Evolutionary conservation across 2,888 invertebrate genomes (phyloP).

Genomic region (Hirtodrosophila histrioides): DNA sequence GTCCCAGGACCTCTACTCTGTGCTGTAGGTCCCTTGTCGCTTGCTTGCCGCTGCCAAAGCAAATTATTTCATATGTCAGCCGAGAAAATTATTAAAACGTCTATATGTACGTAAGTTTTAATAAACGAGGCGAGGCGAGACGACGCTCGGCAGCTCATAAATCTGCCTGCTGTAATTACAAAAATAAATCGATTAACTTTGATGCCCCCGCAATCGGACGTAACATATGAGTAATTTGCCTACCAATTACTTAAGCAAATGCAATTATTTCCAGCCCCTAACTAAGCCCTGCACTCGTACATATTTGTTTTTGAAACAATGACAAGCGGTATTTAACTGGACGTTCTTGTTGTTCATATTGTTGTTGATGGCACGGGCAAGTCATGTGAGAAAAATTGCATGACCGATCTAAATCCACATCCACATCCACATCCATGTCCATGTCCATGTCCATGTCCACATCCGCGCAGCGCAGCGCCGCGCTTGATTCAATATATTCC

Average conservation of each 20-base stretch:
- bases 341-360: background rate
- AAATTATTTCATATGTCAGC: conserved; percentile 75
- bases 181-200: conserved; percentile 71
- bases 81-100: conserved; percentile 67
- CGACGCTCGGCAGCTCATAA: conserved; percentile 36
- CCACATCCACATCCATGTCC: conserved; percentile 11
- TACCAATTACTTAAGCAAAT: conserved; percentile 62
- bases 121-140: conserved; percentile 36
- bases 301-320: conserved; percentile 4
- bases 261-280: conserved; percentile 48
- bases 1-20: conserved; percentile 17
- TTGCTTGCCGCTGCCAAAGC: conserved; percentile 48
- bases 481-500: conserved; percentile 37
- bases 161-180: conserved; percentile 59
- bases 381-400: conserved; percentile 46
- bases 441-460: too few species aligned
- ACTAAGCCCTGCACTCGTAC: conserved; percentile 2
- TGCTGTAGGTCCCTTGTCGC: conserved; percentile 2
- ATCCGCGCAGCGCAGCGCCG: background rate
- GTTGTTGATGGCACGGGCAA: conserved; percentile 4
- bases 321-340: background rate
- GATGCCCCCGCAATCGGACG: conserved; percentile 36
- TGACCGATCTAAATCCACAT: conserved; percentile 27
- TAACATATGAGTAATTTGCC: conserved; percentile 43
- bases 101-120: conserved; percentile 57